Evolutionary conservation across 2,113 vertebrate genomes (phyloP), one percentile per base, ranked within the genome.

Genomic region (Lutjanus erythropterus): DNA sequence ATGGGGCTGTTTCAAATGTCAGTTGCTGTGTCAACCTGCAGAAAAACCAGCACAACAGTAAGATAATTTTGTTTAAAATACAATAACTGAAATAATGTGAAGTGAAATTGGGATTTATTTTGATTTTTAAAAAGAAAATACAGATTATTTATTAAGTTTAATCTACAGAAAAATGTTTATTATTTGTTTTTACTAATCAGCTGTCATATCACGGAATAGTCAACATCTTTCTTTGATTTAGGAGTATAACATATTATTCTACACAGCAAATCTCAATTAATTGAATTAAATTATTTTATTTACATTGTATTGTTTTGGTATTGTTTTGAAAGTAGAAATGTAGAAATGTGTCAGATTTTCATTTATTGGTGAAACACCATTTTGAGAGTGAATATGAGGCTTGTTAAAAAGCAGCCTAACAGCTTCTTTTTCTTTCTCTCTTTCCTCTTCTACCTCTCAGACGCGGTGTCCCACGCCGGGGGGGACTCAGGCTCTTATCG

Each of bases 401-500:
- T 86, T 84, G 67, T 83, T 80, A 55, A 37, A 44, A 67, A 31
- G 61, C 42, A 49, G 25, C 35, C 47, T 10, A 2, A 84, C 73
- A 71, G n/a, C 41, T 67, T 68, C 18, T 64, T 49, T 70, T 71
- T 75, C 16, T 66, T 4, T 27, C 3, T 68, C 8, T 29, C 44
- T 18, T 78, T 37, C 33, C 83, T 77, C n/a, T n/a, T n/a, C n/a
- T n/a, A n/a, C 70, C 88, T 10, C 68, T 16, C 90, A 99, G 98
- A 99, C 87, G 94, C 97, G 44, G 97, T 97, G 75, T 96, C 97
- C 44, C 93, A 94, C 65, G 18, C 73, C 11, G 96, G 96, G 16
- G 96, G 96, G n/a, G 98, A 99, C 64, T 95, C 96, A 21, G 95
- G 94, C 84, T 98, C 97, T 37, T 97, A 97, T 78, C 95, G 98